phyloP scores from a whole-genome alignment of 2,888 invertebrate genomes.

The Brachylomia viminalis region DNA sequence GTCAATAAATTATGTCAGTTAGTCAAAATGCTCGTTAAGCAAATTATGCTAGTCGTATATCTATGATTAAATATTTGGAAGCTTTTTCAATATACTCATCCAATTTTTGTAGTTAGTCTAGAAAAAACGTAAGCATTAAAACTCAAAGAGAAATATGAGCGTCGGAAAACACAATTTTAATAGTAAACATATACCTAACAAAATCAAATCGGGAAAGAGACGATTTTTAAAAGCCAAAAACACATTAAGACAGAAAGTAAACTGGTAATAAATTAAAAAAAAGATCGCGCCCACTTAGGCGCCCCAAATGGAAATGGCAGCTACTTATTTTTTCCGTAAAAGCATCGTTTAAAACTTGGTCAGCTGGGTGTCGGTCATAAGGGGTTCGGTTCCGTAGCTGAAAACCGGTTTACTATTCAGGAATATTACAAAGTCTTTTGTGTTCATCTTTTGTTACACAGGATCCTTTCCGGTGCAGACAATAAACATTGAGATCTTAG shows the following conservation, averaged over 20 bases:
- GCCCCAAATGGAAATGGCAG: slow-evolving; percentile 83
- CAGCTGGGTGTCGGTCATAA: slow-evolving; percentile 67
- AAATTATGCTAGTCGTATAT: slow-evolving; percentile 5
- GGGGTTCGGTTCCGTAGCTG: slow-evolving; percentile 59
- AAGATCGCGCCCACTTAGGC: slow-evolving; percentile 82
- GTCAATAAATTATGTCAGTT: neutral
- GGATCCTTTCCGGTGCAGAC: neutral
- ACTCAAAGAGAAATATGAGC: slow-evolving; percentile 55
- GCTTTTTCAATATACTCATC: slow-evolving; percentile 35
- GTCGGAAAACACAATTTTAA: slow-evolving; percentile 63
- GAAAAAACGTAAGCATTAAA: slow-evolving; percentile 45
- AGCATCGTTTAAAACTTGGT: slow-evolving; percentile 83
- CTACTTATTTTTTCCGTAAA: slow-evolving; percentile 84
- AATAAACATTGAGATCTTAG: neutral
- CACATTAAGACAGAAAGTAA: slow-evolving; percentile 79
- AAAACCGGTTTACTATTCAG: slow-evolving; percentile 24
- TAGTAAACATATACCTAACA: slow-evolving; percentile 65
- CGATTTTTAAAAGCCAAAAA: slow-evolving; percentile 80
- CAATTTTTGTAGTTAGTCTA: slow-evolving; percentile 36
- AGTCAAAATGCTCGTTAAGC: neutral
- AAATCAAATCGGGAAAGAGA: slow-evolving; percentile 67
- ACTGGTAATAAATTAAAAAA: slow-evolving; percentile 80
- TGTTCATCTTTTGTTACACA: neutral
- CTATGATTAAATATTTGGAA: slow-evolving; percentile 14
- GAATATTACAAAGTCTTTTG: slow-evolving; percentile 1